Conservation (phyloP, 2,888 invertebrate species). For the Harpagoxenus sublaevis region DNA sequence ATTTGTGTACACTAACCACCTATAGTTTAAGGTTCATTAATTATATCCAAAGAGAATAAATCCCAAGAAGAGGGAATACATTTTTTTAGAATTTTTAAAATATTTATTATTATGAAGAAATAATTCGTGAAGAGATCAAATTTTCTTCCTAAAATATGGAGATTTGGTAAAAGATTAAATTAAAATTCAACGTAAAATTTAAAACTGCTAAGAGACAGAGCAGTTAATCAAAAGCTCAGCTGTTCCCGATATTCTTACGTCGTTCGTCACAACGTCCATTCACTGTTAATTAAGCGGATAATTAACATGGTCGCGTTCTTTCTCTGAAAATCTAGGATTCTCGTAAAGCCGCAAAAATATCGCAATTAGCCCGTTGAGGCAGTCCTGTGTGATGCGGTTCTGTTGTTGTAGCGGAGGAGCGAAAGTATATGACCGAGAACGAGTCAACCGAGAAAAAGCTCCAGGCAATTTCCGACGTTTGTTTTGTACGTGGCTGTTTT, state of each 20-base stretch:
- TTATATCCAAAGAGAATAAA: neutral
- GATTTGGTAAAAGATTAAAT: slow-evolving; percentile 1
- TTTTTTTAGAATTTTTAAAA: neutral
- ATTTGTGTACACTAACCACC: neutral
- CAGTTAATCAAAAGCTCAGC: slow-evolving; percentile 30
- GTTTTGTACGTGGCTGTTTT: slow-evolving; percentile 47
- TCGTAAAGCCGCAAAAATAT: slow-evolving; percentile 41
- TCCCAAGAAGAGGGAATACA: neutral
- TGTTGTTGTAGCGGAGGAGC: neutral
- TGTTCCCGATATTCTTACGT: slow-evolving; percentile 21
- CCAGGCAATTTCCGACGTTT: slow-evolving; percentile 37
- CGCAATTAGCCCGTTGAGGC: slow-evolving; percentile 33
- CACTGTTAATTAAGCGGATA: slow-evolving; percentile 40
- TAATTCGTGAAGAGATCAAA: neutral
- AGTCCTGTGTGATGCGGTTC: neutral
- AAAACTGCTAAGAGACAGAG: neutral
- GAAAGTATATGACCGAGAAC: slow-evolving; percentile 37
- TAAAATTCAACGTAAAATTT: neutral
- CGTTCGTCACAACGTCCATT: slow-evolving; percentile 27
- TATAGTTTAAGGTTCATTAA: neutral
- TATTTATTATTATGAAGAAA: neutral
- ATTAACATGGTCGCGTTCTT: slow-evolving; percentile 23
- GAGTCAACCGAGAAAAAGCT: slow-evolving; percentile 44
- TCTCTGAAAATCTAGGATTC: slow-evolving; percentile 43
- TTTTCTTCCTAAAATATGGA: neutral